phyloP scores from a whole-genome alignment of 2,113 vertebrate genomes.

The Spilogale gracilis region DNA sequence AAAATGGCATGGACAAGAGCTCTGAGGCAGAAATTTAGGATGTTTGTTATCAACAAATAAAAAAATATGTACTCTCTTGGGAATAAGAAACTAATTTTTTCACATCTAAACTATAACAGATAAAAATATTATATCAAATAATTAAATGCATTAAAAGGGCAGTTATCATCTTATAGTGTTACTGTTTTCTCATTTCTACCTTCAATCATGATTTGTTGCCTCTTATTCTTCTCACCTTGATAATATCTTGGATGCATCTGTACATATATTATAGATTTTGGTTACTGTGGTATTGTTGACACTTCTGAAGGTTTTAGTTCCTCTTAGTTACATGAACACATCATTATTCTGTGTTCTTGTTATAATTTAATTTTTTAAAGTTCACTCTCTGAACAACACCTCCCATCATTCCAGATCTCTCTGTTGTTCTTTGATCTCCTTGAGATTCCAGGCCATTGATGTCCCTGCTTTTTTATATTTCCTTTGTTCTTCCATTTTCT shows the following conservation, averaged over 20 bases:
- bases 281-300: background rate
- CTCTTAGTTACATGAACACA: background rate
- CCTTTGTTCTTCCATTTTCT: background rate
- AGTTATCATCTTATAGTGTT: background rate
- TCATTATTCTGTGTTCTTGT: background rate
- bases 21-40: background rate
- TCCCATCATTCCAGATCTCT: background rate
- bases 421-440: background rate
- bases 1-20: background rate
- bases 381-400: background rate
- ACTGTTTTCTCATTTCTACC: background rate
- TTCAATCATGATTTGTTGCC: background rate
- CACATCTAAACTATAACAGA: background rate
- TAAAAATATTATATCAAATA: constrained; percentile 4
- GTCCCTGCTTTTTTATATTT: background rate
- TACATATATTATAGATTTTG: background rate
- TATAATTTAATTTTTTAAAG: background rate
- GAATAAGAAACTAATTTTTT: background rate
- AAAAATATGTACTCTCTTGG: background rate
- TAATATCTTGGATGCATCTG: background rate
- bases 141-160: background rate
- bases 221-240: background rate
- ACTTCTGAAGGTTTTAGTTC: background rate
- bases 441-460: background rate
- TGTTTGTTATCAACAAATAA: background rate